These are phyloP conservation scores for Oreochromis spilurus DNA, from an alignment of 2,113 vertebrate genomes.

Conservation along the genomic window DNA sequence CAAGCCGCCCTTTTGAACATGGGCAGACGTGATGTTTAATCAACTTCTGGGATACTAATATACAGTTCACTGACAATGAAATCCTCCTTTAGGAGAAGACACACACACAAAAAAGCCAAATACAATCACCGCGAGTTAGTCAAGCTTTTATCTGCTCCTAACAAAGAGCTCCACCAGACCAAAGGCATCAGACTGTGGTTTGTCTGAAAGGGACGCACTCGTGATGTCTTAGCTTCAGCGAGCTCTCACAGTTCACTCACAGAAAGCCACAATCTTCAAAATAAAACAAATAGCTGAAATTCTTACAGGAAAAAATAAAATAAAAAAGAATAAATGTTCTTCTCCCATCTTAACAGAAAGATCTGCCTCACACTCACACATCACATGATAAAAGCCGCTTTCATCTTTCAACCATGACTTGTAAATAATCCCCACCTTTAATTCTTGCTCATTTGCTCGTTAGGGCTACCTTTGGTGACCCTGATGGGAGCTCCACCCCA, in stretches of 20 bases:
- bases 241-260: neutral
- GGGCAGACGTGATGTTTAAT: neutral
- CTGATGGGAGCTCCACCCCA: slow-evolving; percentile 12
- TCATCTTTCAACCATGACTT: neutral
- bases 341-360: neutral
- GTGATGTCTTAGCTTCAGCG: neutral
- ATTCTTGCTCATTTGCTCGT: neutral
- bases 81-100: neutral
- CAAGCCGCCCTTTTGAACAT: neutral
- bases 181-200: slow-evolving; percentile 28
- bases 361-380: neutral
- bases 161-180: slow-evolving; percentile 44
- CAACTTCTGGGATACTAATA: neutral
- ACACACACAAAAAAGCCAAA: neutral
- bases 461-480: neutral
- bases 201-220: slow-evolving; percentile 4
- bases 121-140: neutral
- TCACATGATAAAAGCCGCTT: neutral
- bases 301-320: neutral
- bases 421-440: neutral
- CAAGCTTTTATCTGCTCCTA: slow-evolving; percentile 28
- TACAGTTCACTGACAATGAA: neutral
- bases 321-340: neutral
- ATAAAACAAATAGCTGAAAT: neutral
- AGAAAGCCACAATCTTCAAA: neutral